Conservation (phyloP, 2,797 vertebrate species). For the Antrozous pallidus region DNA sequence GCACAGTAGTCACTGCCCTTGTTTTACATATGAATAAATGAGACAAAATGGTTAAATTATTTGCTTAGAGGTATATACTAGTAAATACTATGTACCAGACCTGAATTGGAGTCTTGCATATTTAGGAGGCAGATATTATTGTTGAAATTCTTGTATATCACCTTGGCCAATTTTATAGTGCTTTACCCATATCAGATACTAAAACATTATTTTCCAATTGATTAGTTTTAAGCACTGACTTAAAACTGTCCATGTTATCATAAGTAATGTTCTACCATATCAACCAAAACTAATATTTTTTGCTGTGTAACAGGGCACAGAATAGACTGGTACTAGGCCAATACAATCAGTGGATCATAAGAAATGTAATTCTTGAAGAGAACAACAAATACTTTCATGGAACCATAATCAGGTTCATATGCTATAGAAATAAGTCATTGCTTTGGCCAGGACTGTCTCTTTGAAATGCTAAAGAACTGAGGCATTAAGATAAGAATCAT, state of each 20-base stretch:
- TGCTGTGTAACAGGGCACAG: not conserved
- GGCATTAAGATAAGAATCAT: not conserved
- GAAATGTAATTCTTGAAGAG: not conserved
- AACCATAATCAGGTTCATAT: not conserved
- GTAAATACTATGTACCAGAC: not conserved
- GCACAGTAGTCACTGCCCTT: not conserved
- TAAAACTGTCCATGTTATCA: conserved; percentile 1
- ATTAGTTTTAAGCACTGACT: conserved; percentile 21
- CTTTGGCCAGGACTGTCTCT: not conserved
- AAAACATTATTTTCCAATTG: conserved; percentile 26
- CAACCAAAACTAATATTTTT: conserved; percentile 37
- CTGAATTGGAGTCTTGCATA: not conserved
- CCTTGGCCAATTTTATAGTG: not conserved
- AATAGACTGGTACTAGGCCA: not conserved
- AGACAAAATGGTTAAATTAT: not conserved
- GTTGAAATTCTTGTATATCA: not conserved
- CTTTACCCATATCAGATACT: not conserved
- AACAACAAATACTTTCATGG: not conserved
- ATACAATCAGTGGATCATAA: conserved; percentile 1
- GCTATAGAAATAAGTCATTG: conserved; percentile 37
- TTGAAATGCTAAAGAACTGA: not conserved
- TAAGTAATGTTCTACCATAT: conserved; percentile 1
- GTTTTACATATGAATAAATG: not conserved
- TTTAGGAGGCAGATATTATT: conserved; percentile 17
- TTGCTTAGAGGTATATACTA: not conserved